These are phyloP conservation scores for Ophion slaviceki DNA, from an alignment of 2,888 invertebrate species.

Conservation along the genomic window DNA sequence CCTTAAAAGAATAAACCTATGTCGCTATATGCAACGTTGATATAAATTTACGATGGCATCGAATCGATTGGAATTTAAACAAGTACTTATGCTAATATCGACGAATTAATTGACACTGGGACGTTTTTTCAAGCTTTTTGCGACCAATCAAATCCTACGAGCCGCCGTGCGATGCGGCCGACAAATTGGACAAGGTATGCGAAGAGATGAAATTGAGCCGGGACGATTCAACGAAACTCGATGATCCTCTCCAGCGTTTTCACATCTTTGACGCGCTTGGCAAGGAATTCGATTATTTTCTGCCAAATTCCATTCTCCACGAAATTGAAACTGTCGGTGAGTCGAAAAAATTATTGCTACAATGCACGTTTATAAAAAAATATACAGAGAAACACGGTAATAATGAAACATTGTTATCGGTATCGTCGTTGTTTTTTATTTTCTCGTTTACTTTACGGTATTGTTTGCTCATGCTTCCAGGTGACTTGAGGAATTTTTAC, in stretches of 20 bases:
- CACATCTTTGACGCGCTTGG: slow-evolving; percentile 89
- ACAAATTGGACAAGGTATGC: slow-evolving; percentile 87
- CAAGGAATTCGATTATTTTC: slow-evolving; percentile 89
- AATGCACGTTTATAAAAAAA: not conserved
- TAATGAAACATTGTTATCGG: not conserved
- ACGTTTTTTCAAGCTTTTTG: slow-evolving; percentile 87
- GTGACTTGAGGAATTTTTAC: slow-evolving; percentile 90
- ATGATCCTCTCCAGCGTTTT: slow-evolving; percentile 86
- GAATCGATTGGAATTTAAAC: no score
- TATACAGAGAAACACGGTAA: not conserved
- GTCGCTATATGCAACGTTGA: not conserved
- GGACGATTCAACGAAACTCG: slow-evolving; percentile 83
- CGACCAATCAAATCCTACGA: slow-evolving; percentile 90
- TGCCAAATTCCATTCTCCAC: slow-evolving; percentile 93
- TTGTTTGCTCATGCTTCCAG: slow-evolving; percentile 81
- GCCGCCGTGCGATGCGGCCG: slow-evolving; percentile 88
- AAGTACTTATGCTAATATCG: not conserved
- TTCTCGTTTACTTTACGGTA: not conserved
- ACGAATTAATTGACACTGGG: not conserved
- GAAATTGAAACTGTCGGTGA: slow-evolving; percentile 89
- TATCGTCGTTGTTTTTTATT: not conserved
- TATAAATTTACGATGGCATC: not conserved
- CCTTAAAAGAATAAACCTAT: no score
- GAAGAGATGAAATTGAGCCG: slow-evolving; percentile 84
- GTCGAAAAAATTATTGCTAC: slow-evolving; percentile 64